Evolutionary conservation across 2,888 invertebrate genomes (phyloP), one percentile per base, ranked within the genome.

Genomic region (Dynastes hyllus): DNA sequence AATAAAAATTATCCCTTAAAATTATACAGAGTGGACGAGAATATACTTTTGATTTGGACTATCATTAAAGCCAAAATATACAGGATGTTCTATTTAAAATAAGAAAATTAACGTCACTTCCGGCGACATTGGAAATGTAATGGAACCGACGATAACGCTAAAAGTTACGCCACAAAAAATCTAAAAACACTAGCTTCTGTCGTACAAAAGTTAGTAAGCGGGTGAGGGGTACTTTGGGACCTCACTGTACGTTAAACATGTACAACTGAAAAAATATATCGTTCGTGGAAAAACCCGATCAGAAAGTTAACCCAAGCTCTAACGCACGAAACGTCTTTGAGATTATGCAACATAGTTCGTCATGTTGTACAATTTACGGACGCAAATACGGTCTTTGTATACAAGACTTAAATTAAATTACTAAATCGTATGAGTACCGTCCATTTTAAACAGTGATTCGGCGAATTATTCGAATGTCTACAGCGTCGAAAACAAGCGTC

Each of bases 381-480:
- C 27, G 13, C 11, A 67, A 32, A 22, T 45, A 32, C 32, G 22
- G 5, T 51, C 22, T 22, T 5, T 13, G 13, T 51, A 51, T 53
- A 16, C 6, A 53, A 53, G n/a, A 53, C 53, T 16, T 51, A n/a
- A 2, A 53, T 53, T 16, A 16, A 53, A n/a, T 16, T 53, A 61
- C 61, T 61, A 61, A 27, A 22, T 61, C 11, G 22, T 61, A 61
- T 69, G 2, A 37, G 32, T 37, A 69, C 37, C 13, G 6, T 61
- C 27, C 50, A 75, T 75, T 61, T 75, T 63, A 61, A 63, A 61
- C 58, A 61, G 63, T 40, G 58, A 75, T 45, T 75, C 40, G 32
- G 63, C 32, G 27, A 51, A 67, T 67, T 77, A 67, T 32, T 9
- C 8, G 51, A 13, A 67, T 67, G 66, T 53, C 40, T 61, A 61